Evolutionary conservation across 2,797 vertebrate species (phyloP).

Genomic region (Agapornis canus): DNA sequence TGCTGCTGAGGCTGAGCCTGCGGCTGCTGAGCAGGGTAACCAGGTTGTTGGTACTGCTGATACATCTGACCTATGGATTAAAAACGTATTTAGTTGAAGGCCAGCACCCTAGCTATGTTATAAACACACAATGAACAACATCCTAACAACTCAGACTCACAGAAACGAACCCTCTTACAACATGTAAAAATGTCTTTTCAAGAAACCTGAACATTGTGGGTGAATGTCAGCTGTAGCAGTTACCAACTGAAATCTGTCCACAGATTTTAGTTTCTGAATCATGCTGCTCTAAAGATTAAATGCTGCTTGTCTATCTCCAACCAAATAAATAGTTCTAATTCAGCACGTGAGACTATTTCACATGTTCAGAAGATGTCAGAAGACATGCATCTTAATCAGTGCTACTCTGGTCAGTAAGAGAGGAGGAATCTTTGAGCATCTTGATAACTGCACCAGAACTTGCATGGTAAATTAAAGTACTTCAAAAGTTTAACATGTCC

Average conservation of each 20-base stretch:
- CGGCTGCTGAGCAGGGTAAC: constrained; percentile 90
- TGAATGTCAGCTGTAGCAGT: background rate
- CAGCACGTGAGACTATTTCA: rapidly evolving
- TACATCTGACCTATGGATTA: constrained; percentile 90
- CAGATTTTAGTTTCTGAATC: background rate
- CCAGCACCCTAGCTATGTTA: background rate
- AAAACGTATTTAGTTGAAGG: background rate
- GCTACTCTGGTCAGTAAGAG: background rate
- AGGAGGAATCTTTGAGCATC: background rate
- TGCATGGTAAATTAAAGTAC: background rate
- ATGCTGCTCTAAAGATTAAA: background rate
- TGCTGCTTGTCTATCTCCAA: background rate
- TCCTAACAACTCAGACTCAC: background rate
- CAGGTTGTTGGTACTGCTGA: constrained; percentile 94
- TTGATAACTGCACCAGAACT: background rate
- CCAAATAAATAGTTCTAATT: background rate
- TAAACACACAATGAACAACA: background rate
- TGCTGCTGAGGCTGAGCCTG: constrained; percentile 86
- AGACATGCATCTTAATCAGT: background rate
- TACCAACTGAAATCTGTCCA: background rate
- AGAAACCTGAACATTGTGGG: background rate
- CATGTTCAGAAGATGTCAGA: background rate
- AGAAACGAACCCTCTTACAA: background rate
- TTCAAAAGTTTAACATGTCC: background rate
- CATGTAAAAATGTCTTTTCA: background rate